Base-by-base conservation (phyloP, 2,888 invertebrate species). In the Hecatera dysodea region DNA sequence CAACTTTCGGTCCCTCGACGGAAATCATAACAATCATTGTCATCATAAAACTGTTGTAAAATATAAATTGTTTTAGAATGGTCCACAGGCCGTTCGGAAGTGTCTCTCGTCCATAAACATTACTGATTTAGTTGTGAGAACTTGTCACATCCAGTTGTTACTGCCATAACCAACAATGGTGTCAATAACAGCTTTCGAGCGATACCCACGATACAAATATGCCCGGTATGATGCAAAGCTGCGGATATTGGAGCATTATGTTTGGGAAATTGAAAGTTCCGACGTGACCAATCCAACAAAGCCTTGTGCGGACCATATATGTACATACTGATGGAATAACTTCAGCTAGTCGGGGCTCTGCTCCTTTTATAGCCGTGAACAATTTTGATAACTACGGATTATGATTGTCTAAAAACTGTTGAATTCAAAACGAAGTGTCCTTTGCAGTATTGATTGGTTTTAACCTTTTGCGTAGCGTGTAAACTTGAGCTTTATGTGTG, bases 211-310 rank as follows among this genome's bases (percentile, higher is more conserved):
- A 70, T 68, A 77, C 80, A 78, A 77, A 82, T 80, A 84, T 71
- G 82, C 68, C 33, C 61, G 74, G 67, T 62, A 79, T 81, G 78
- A 78, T 81, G 84, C 78, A 83, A 84, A 84, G 57, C 57, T 72
- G 7, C 53, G 75, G 61, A 75, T 75, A 82, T 83, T 69, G 65
- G 65, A 60, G 72, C 71, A 57, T 76, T 75, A 72, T 73, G 70
- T 80, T 83, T 83, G 83, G 78, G 74, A 83, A 83, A 86, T 85
- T 82, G 85, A 84, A 87, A 86, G 86, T 86, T 84, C 56, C 75
- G 63, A 78, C 83, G 75, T 84, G 81, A 78, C 75, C 75, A 72
- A 81, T 78, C 57, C 67, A 55, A 84, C 75, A 82, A 80, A 82
- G 77, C 83, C 84, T 85, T 85, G 86, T 75, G 42, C 57, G 6